phyloP scores from a whole-genome alignment of 2,888 invertebrate genomes.

The Prosopocoilus inquinatus region DNA sequence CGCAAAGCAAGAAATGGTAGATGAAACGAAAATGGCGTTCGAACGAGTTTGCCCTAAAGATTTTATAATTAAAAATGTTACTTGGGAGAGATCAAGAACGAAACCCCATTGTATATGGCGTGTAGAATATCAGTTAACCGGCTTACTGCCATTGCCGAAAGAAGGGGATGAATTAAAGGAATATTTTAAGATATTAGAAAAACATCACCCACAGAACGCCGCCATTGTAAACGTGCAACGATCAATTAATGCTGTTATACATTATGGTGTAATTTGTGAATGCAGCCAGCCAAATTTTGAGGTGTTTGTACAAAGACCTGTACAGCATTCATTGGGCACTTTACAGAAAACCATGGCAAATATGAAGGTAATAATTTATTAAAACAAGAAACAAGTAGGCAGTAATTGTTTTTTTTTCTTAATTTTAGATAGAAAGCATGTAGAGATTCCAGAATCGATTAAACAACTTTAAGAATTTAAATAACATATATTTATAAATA shows the following conservation, averaged over 20 bases:
- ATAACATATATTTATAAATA: not conserved
- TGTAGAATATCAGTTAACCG: constrained; percentile 1
- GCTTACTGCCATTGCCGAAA: not conserved
- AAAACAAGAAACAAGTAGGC: constrained; percentile 9
- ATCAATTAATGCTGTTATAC: not conserved
- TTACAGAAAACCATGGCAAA: not conserved
- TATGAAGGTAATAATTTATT: constrained; percentile 10
- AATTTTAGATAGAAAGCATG: constrained; percentile 6
- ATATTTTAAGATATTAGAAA: constrained; percentile 1
- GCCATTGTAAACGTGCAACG: not conserved
- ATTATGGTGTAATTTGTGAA: constrained; percentile 5
- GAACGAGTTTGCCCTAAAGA: constrained; percentile 1
- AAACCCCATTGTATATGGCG: constrained; percentile 4
- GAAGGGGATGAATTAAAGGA: constrained; percentile 8
- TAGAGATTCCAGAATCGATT: no score
- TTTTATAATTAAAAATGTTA: constrained; percentile 6
- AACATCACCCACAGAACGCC: constrained; percentile 2
- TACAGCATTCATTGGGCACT: constrained; percentile 2
- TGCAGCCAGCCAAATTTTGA: constrained; percentile 7
- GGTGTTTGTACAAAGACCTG: constrained; percentile 2
- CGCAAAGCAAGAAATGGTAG: constrained; percentile 1
- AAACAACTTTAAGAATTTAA: not conserved
- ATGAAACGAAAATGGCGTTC: not conserved
- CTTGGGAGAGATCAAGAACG: not conserved
- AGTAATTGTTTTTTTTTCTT: constrained; percentile 7